phyloP scores from a whole-genome alignment of 2,888 invertebrate species.

The Patella ulyssiponensis region DNA sequence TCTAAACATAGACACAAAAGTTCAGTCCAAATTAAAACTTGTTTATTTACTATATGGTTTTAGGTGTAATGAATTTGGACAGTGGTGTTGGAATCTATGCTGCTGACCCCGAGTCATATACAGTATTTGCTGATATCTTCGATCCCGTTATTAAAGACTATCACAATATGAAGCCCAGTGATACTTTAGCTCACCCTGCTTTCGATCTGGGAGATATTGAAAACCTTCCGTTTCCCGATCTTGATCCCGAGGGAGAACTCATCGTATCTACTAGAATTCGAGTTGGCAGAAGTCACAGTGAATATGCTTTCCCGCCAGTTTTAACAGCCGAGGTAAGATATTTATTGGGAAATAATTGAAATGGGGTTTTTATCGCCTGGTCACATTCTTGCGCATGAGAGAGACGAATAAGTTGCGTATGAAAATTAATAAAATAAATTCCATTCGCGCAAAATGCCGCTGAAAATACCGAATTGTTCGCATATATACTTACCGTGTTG shows the following conservation, averaged over 20 bases:
- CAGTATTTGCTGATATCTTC: conserved; percentile 55
- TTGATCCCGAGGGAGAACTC: conserved; percentile 85
- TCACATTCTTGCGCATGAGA: too few relatives aligned
- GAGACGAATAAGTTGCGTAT: too few relatives aligned
- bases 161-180: conserved; percentile 49
- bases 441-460: too few relatives aligned
- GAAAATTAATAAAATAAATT: too few relatives aligned
- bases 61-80: conserved; percentile 81
- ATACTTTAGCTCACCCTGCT: conserved; percentile 74
- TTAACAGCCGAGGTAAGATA: conserved; percentile 77
- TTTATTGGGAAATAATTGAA: too few relatives aligned
- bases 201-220: conserved; percentile 89
- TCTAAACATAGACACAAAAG: too few relatives aligned
- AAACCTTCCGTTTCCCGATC: conserved; percentile 80
- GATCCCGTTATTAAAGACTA: conserved; percentile 73
- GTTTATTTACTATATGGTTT: neutral
- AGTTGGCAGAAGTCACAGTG: conserved; percentile 64
- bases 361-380: too few relatives aligned
- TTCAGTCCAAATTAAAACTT: too few relatives aligned
- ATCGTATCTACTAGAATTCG: conserved; percentile 76
- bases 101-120: conserved; percentile 60
- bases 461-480: too few relatives aligned
- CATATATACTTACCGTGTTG: too few relatives aligned
- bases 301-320: conserved; percentile 77
- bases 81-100: conserved; percentile 78